phyloP scores from a whole-genome alignment of 1,140 invertebrate genomes.

The Aphidius ervi region DNA sequence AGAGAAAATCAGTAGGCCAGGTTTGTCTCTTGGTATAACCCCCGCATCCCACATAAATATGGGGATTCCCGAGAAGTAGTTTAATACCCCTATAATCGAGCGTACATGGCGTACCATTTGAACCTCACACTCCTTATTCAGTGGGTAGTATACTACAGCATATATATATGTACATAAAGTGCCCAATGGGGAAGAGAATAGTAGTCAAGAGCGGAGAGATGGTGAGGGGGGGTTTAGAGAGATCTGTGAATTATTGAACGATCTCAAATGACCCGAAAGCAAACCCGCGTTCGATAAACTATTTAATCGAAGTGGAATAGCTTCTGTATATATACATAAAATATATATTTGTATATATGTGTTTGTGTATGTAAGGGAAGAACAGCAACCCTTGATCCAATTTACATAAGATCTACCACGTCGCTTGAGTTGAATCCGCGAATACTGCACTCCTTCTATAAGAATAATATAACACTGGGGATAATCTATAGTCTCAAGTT shows the following conservation, averaged over 20 bases:
- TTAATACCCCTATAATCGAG: slow-evolving; percentile 23
- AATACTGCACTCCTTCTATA: background rate
- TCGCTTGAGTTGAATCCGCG: background rate
- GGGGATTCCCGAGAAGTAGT: slow-evolving; percentile 18
- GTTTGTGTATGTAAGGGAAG: background rate
- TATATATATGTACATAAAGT: too few relatives aligned
- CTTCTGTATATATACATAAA: background rate
- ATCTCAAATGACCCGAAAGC: slow-evolving; percentile 27
- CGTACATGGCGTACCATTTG: slow-evolving; percentile 9
- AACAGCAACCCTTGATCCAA: slow-evolving; percentile 21
- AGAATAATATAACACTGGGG: background rate
- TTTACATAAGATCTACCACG: slow-evolving; percentile 25
- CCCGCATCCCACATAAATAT: slow-evolving; percentile 13
- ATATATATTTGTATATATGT: too few relatives aligned
- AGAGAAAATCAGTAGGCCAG: background rate
- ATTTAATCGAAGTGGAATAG: slow-evolving; percentile 24
- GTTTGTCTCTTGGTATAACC: background rate
- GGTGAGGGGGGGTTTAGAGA: background rate
- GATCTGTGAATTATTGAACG: slow-evolving; percentile 27
- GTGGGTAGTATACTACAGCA: too few relatives aligned
- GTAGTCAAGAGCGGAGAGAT: too few relatives aligned
- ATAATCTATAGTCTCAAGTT: too few relatives aligned
- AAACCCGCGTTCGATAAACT: slow-evolving; percentile 26
- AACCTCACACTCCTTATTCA: too few relatives aligned
- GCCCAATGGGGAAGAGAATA: too few relatives aligned